These are phyloP conservation scores for Neolamprologus cancellatus DNA, from an alignment of 2,113 vertebrate species.

Conservation along the genomic window DNA sequence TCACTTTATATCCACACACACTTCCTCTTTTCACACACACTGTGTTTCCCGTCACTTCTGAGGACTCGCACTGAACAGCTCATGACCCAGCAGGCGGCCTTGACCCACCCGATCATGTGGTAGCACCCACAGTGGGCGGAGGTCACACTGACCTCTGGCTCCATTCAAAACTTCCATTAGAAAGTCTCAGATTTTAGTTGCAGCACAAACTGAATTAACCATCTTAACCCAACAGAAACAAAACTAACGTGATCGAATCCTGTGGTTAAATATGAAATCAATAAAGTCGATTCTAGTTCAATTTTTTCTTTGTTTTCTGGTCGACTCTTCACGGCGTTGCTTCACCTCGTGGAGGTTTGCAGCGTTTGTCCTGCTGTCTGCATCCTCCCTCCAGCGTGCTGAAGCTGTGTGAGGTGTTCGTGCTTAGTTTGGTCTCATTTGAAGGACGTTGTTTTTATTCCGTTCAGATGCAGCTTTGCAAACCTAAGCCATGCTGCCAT, in stretches of 20 bases:
- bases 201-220: neutral
- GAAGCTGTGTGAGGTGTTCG: neutral
- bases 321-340: neutral
- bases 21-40: constrained; percentile 4
- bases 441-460: neutral
- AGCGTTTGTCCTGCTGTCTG: neutral
- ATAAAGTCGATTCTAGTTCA: neutral
- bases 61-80: neutral
- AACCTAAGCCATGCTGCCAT: neutral
- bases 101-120: neutral
- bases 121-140: neutral
- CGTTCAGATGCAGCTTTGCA: neutral
- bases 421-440: neutral
- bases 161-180: neutral
- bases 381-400: rapidly evolving
- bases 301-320: neutral
- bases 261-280: neutral
- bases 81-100: neutral
- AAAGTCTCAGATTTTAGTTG: rapidly evolving
- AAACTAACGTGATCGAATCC: rapidly evolving
- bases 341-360: neutral
- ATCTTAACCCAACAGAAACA: neutral
- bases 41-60: neutral
- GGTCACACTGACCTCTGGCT: neutral
- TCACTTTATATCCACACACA: constrained; percentile 1